These are phyloP conservation scores for Brachionus rotundiformis DNA, from an alignment of 1,140 invertebrate species.

Conservation along the genomic window DNA sequence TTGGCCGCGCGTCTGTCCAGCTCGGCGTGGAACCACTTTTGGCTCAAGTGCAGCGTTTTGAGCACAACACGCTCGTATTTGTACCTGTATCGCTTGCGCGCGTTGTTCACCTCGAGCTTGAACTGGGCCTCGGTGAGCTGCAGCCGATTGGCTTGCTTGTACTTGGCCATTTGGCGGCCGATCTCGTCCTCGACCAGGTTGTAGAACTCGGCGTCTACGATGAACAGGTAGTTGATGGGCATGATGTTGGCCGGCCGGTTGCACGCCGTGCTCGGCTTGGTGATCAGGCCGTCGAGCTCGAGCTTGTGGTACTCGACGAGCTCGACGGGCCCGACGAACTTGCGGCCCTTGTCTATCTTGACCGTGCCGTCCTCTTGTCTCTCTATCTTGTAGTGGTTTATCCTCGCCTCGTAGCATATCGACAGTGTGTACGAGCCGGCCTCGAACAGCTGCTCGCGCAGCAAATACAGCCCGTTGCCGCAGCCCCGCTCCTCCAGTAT, in stretches of 20 bases:
- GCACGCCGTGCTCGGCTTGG: constrained; percentile 60
- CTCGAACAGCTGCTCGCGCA: constrained; percentile 63
- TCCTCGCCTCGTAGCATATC: constrained; percentile 58
- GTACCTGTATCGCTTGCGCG: constrained; percentile 53
- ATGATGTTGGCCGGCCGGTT: constrained; percentile 58
- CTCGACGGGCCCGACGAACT: constrained; percentile 60
- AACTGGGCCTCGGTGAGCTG: constrained; percentile 3
- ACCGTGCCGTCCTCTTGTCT: constrained; percentile 60
- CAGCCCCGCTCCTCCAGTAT: constrained; percentile 61
- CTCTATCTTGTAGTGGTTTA: constrained; percentile 63
- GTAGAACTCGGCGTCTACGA: constrained; percentile 63
- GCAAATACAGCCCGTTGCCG: constrained; percentile 64
- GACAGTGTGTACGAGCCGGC: constrained; percentile 61
- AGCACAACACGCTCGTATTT: constrained; percentile 55
- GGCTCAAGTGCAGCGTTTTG: constrained; percentile 57
- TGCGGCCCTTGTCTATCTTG: constrained; percentile 55
- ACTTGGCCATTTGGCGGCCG: neutral
- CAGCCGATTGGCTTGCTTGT: constrained; percentile 13
- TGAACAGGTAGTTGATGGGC: constrained; percentile 64
- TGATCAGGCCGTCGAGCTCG: constrained; percentile 59
- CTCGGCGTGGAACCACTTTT: constrained; percentile 62
- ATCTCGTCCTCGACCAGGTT: constrained; percentile 59
- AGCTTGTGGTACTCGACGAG: constrained; percentile 59
- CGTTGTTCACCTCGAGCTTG: constrained; percentile 48
- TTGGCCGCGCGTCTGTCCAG: constrained; percentile 60